A percentile compares a stretch with the other conserved stretches of the same genome.
These are phyloP conservation scores for Epinotia nisella DNA, from an alignment of 2,888 invertebrate genomes.

Conservation along the genomic window DNA sequence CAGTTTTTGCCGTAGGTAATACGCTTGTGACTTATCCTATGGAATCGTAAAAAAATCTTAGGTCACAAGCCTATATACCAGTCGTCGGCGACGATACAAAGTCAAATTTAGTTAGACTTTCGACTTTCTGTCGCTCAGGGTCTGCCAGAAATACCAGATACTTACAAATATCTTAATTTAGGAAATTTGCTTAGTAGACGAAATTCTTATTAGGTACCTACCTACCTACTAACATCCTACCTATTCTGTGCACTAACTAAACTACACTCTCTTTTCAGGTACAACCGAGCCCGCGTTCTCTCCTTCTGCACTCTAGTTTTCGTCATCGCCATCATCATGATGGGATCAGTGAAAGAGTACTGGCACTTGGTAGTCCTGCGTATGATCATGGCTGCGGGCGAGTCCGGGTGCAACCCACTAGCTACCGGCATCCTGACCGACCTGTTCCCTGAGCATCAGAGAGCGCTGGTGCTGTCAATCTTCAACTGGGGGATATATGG, in stretches of 20 bases:
- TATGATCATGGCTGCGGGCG: conserved; percentile 94
- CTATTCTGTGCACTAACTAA: background rate
- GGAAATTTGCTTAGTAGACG: no score
- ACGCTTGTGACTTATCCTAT: no score
- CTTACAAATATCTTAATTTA: no score
- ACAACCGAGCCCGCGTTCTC: conserved; percentile 90
- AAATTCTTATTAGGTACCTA: no score
- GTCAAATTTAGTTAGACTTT: no score
- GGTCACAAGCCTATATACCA: no score
- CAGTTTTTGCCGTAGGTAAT: no score
- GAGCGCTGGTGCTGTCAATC: conserved; percentile 95
- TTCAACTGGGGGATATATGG: conserved; percentile 99
- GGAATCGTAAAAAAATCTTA: no score
- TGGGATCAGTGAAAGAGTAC: conserved; percentile 92
- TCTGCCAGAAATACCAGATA: no score
- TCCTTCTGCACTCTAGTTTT: conserved; percentile 91
- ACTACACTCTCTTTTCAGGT: conserved; percentile 64
- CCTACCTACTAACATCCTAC: no score
- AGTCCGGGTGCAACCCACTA: conserved; percentile 94
- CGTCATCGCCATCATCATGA: conserved; percentile 92
- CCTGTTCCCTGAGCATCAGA: conserved; percentile 91
- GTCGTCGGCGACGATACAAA: no score
- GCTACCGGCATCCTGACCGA: conserved; percentile 93
- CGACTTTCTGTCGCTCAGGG: no score
- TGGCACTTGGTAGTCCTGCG: conserved; percentile 95